Evolutionary conservation across 2,888 invertebrate genomes (phyloP).

Genomic region (Salpingus planirostris): DNA sequence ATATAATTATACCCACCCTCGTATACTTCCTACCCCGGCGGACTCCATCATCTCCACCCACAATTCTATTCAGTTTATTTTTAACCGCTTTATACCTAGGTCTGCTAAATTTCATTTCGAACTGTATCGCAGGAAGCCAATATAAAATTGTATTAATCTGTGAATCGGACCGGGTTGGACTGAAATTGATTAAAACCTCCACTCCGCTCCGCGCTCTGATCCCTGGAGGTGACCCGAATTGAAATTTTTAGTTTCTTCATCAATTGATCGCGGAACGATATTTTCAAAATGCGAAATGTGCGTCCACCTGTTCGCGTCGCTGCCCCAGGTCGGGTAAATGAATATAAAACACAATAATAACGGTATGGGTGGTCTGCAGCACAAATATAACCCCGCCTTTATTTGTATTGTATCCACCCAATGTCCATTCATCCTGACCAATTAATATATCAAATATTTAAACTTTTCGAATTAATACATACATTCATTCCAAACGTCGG

Average conservation of each 20-base stretch:
- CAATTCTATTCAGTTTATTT: too few species aligned
- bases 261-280: background rate
- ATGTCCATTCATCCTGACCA: constrained; percentile 28
- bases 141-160: constrained; percentile 24
- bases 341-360: constrained; percentile 24
- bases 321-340: constrained; percentile 10
- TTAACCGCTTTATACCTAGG: too few species aligned
- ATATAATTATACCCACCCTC: constrained; percentile 26
- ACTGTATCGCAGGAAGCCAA: constrained; percentile 26
- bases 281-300: constrained; percentile 8
- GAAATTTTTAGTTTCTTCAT: too few species aligned
- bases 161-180: constrained; percentile 9
- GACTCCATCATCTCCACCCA: constrained; percentile 23
- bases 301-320: constrained; percentile 13
- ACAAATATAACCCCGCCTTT: constrained; percentile 33
- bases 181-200: too few species aligned
- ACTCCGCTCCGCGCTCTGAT: too few species aligned
- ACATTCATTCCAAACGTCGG: constrained; percentile 16
- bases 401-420: constrained; percentile 34
- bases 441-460: constrained; percentile 34
- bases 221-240: too few species aligned
- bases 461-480: constrained; percentile 23
- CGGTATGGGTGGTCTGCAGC: constrained; percentile 31
- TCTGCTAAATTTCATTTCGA: constrained; percentile 31
- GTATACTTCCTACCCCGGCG: constrained; percentile 12